phyloP scores from a whole-genome alignment of 2,113 vertebrate species.

The Ursus arctos region DNA sequence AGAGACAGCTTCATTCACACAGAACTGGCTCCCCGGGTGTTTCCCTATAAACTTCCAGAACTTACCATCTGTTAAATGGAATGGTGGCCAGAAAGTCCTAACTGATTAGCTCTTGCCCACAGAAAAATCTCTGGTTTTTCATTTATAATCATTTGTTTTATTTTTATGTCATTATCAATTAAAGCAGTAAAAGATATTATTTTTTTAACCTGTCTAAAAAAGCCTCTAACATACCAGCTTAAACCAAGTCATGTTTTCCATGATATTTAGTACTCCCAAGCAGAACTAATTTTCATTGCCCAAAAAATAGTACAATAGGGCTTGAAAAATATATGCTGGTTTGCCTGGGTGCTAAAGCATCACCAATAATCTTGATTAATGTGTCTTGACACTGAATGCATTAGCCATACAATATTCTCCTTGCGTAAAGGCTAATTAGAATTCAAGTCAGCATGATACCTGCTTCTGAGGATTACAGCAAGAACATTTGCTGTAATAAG shows the following conservation, averaged over 20 bases:
- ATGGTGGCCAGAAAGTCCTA: conserved; percentile 67
- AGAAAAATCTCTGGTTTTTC: conserved; percentile 83
- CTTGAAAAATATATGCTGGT: conserved; percentile 71
- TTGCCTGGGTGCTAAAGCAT: conserved; percentile 79
- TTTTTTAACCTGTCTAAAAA: conserved; percentile 78
- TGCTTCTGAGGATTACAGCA: conserved; percentile 83
- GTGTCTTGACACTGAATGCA: conserved; percentile 79
- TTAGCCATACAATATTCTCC: conserved; percentile 78
- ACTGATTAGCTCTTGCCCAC: conserved; percentile 73
- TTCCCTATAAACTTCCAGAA: conserved; percentile 61
- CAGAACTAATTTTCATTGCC: conserved; percentile 79
- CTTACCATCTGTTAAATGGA: conserved; percentile 57
- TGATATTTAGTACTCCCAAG: conserved; percentile 67
- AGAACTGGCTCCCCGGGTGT: conserved; percentile 66
- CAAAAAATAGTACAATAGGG: conserved; percentile 59
- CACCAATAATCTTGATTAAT: conserved; percentile 83
- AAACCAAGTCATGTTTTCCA: conserved; percentile 75
- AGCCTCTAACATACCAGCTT: not conserved
- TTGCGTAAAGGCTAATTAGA: conserved; percentile 84
- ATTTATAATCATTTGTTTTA: conserved; percentile 79
- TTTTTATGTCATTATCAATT: conserved; percentile 82
- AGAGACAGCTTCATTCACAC: not conserved
- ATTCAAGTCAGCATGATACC: conserved; percentile 83
- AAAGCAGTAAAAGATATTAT: conserved; percentile 71
- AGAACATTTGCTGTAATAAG: conserved; percentile 80